Conservation (phyloP, 1,140 invertebrate genomes). For the Trypoxylus dichotomus region DNA sequence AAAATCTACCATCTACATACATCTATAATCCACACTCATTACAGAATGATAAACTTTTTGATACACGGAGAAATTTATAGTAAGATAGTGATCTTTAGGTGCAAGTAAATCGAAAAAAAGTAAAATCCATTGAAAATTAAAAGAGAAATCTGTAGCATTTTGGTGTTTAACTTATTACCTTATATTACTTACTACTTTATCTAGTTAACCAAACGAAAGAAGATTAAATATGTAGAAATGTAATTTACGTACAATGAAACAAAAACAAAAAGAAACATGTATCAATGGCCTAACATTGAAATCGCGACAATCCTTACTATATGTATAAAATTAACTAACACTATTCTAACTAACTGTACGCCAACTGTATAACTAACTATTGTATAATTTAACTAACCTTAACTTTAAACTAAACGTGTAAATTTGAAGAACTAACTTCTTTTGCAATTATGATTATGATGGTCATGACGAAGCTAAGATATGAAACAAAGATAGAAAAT, state of each 20-base stretch:
- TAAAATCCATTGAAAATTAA: no score
- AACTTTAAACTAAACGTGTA: background rate
- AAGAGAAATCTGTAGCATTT: no score
- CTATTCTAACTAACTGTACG: background rate
- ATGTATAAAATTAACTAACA: background rate
- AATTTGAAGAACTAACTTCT: background rate
- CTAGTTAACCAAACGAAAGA: background rate
- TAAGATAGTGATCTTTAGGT: no score
- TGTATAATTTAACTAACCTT: background rate
- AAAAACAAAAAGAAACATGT: background rate
- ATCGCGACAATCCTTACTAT: constrained; percentile 28
- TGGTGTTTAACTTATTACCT: no score
- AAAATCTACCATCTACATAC: no score
- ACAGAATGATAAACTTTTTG: no score
- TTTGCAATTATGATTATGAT: no score
- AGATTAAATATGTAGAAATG: background rate
- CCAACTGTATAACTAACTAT: background rate
- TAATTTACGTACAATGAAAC: background rate
- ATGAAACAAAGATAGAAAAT: background rate
- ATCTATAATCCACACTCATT: no score
- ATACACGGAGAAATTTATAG: no score
- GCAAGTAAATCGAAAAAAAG: no score
- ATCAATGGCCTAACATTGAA: constrained; percentile 28
- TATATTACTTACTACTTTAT: background rate
- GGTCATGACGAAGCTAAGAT: background rate